Evolutionary conservation across 1,140 invertebrate genomes (phyloP).

Genomic region (Platyscapa corneri): DNA sequence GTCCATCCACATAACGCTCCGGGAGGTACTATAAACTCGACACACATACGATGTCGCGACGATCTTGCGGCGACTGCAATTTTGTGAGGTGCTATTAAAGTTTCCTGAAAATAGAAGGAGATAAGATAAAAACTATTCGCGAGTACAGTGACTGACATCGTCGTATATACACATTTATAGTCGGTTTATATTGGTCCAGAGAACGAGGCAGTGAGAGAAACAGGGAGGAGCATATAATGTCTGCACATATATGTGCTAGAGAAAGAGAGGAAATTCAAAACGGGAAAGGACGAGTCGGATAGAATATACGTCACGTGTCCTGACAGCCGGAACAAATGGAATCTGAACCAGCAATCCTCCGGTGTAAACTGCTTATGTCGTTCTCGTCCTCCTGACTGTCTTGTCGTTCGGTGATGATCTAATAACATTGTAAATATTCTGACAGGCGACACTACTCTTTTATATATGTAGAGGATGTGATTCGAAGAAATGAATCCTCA

Average conservation of each 20-base stretch:
- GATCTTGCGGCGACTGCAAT: slow-evolving; percentile 2
- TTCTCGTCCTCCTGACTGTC: slow-evolving; percentile 32
- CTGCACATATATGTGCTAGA: background rate
- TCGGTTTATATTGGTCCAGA: slow-evolving; percentile 15
- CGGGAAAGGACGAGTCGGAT: slow-evolving; percentile 64
- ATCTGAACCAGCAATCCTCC: slow-evolving; percentile 74
- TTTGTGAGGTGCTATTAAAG: slow-evolving; percentile 16
- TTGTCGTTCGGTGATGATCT: slow-evolving; percentile 65
- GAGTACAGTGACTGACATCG: background rate
- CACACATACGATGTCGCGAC: background rate
- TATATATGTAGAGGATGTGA: background rate
- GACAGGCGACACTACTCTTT: background rate
- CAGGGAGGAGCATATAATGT: background rate
- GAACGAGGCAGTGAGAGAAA: background rate
- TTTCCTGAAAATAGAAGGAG: slow-evolving; percentile 27
- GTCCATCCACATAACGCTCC: background rate
- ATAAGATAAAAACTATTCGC: slow-evolving; percentile 43
- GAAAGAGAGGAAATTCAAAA: slow-evolving; percentile 54
- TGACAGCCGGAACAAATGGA: slow-evolving; percentile 74
- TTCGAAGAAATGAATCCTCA: background rate
- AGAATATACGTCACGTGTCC: slow-evolving; percentile 69
- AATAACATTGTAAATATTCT: slow-evolving; percentile 65
- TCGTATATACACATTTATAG: slow-evolving; percentile 16
- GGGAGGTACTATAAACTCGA: slow-evolving; percentile 14
- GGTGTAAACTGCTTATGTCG: slow-evolving; percentile 72